phyloP scores from a whole-genome alignment of 1,140 invertebrate genomes.

The Zophobas atratus region DNA sequence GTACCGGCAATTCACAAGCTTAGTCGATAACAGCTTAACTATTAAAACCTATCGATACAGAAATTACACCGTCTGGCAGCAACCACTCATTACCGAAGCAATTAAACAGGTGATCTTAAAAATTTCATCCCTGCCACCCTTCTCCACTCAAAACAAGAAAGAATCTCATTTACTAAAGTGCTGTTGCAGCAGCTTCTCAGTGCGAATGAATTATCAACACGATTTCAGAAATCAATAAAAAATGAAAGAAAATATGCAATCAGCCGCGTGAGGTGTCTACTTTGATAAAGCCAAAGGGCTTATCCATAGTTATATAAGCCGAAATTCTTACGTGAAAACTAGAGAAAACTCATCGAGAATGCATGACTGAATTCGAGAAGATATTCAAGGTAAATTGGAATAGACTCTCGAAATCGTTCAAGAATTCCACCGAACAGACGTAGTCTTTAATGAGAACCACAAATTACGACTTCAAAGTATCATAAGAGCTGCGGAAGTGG shows the following conservation, averaged over 20 bases:
- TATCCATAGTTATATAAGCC: conserved; percentile 19
- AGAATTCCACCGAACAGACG: conserved; percentile 37
- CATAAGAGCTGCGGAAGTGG: conserved; percentile 30
- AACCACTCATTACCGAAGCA: background rate
- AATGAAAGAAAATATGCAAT: background rate
- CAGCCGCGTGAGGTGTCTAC: background rate
- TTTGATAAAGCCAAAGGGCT: conserved; percentile 6
- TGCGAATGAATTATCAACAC: background rate
- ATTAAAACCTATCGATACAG: too few relatives aligned
- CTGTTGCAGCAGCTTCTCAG: background rate
- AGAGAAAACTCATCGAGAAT: conserved; percentile 41
- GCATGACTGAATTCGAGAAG: conserved; percentile 29
- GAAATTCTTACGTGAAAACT: conserved; percentile 27
- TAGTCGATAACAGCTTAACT: too few relatives aligned
- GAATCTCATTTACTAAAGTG: conserved; percentile 7
- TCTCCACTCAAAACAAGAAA: background rate
- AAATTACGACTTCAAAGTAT: conserved; percentile 43
- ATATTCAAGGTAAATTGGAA: conserved; percentile 39
- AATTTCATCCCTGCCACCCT: too few relatives aligned
- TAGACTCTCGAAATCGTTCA: conserved; percentile 39
- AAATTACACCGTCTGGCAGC: too few relatives aligned
- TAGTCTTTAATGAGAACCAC: conserved; percentile 39
- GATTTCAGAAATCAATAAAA: background rate
- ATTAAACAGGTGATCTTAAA: background rate
- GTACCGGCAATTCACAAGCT: too few relatives aligned